These are phyloP conservation scores for Cichladusa arquata DNA, from an alignment of 2,113 vertebrate genomes.

Conservation along the genomic window DNA sequence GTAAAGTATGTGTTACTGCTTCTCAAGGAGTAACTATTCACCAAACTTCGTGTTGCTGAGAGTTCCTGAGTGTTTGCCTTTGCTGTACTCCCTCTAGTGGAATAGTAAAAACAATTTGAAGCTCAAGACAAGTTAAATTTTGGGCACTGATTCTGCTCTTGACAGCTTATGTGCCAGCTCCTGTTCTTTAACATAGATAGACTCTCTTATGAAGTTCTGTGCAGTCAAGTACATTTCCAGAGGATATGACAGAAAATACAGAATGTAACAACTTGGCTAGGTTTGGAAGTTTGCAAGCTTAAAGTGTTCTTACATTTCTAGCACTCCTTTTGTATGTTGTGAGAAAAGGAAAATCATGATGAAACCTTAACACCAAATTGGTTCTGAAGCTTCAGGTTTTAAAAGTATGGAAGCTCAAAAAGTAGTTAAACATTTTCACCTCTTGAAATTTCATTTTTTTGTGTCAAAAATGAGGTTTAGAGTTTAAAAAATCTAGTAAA, in stretches of 20 bases:
- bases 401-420: neutral
- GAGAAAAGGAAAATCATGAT: neutral
- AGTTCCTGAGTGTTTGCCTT: neutral
- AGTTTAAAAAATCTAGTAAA: neutral
- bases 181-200: neutral
- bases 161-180: neutral
- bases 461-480: neutral
- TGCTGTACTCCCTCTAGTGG: neutral
- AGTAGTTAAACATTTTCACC: neutral
- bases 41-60: neutral
- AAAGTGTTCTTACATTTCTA: neutral
- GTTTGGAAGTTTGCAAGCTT: neutral
- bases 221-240: neutral
- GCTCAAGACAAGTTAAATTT: neutral
- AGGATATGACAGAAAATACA: neutral
- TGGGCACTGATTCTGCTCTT: neutral
- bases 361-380: neutral
- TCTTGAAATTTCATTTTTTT: neutral
- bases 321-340: neutral
- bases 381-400: neutral
- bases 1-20: neutral
- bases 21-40: neutral
- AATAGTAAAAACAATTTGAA: neutral
- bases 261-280: neutral
- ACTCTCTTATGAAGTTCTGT: neutral